Base-by-base conservation (phyloP, 1,140 invertebrate genomes). In the Elysia chlorotica region DNA sequence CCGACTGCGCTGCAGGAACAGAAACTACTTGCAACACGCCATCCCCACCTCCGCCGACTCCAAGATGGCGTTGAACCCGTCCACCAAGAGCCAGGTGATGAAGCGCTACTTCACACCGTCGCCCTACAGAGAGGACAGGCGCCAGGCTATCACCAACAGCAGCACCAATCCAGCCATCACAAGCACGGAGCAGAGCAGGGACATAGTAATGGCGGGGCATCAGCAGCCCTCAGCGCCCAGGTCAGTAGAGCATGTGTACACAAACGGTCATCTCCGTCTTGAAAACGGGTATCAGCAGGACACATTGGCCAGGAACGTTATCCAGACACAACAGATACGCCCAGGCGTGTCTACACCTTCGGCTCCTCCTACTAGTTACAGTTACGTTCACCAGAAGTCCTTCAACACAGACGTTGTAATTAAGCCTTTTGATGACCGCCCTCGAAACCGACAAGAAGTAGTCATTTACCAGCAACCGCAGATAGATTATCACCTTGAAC, bases 31-130 rank as follows among this genome's bases (percentile, higher is more conserved):
- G 21, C 56, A 73, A 54, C 31, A 69, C 66, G 70, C 65, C 48
- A 76, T 76, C 23, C 74, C 74, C 4, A 69, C 59, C 2, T 76
- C 74, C 37, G 71, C 68, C 28, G 74, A 76, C 37, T 37, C 70
- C 33, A 76, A 73, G 38, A 37, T 76, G 28, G 74, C 66, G 10
- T 30, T 68, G 36, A 68, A 68, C 41, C 74, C 74, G 28, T 57
- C 66, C 28, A 76, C 65, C 17, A 72, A 76, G 57, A 72, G 63
- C 28, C 68, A 69, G 35, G 4, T 74, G 2, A 53, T 74, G 62
- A 72, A 67, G 37, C 65, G 71, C 23, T 76, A 68, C 33, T 73
- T 66, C 25, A 56, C 48, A 0, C 71, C 71, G 0, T 73, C 71
- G 0, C 71, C 71, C 2, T 73, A 73, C 25, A 54, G 48, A 36